These are phyloP conservation scores for Pteropus alecto DNA, from an alignment of 2,113 vertebrate genomes.

Conservation along the genomic window DNA sequence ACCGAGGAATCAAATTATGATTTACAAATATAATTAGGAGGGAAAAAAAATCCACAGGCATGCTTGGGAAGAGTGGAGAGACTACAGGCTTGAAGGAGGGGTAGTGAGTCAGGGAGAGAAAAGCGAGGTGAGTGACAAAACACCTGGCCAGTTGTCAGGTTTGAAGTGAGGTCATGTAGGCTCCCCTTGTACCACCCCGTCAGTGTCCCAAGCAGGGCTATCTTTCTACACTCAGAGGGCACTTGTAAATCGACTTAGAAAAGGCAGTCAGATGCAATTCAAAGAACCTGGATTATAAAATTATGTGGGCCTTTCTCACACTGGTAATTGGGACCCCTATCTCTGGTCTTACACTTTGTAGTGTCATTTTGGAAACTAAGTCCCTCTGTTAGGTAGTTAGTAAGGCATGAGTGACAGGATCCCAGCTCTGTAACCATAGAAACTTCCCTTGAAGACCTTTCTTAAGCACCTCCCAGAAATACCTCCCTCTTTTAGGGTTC, in stretches of 20 bases:
- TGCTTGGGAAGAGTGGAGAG: neutral
- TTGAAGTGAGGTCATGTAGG: neutral
- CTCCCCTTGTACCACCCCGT: neutral
- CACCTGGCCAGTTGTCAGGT: neutral
- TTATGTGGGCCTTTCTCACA: neutral
- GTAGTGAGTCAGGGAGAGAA: neutral
- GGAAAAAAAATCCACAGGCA: neutral
- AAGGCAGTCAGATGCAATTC: neutral
- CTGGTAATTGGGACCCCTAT: neutral
- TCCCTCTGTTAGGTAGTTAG: too few species aligned
- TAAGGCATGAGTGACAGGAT: too few species aligned
- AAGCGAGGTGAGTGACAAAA: neutral
- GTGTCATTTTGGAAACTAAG: neutral
- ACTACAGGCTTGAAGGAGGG: neutral
- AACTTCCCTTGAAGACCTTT: too few species aligned
- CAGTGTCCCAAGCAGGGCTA: neutral
- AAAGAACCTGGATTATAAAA: neutral
- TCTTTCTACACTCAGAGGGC: neutral
- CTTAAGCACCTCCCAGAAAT: too few species aligned
- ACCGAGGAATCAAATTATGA: conserved; percentile 22
- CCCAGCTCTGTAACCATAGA: too few species aligned
- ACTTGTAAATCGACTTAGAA: neutral
- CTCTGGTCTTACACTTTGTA: neutral
- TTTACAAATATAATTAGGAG: neutral
- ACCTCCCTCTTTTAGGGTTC: too few species aligned